Evolutionary conservation across 2,888 invertebrate genomes (phyloP).

Genomic region (Pterostichus madidus): DNA sequence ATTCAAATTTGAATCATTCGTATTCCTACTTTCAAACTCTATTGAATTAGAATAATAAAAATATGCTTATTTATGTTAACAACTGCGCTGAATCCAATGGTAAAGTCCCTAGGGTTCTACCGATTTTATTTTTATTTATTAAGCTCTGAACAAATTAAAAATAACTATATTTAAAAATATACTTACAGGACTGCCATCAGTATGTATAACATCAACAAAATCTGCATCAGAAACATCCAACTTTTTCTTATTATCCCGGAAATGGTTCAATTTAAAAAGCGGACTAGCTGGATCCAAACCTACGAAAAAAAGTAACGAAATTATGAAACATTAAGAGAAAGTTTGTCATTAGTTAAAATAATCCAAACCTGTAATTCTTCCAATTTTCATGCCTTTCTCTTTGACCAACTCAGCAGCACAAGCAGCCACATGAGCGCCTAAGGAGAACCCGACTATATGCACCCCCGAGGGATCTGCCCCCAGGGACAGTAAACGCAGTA

Average conservation of each 20-base stretch:
- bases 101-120: too few species aligned
- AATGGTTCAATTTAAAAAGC: conserved; percentile 81
- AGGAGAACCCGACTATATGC: conserved; percentile 81
- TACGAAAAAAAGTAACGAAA: conserved; percentile 71
- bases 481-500: conserved; percentile 77
- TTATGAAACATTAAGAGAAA: too few species aligned
- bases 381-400: conserved; percentile 76
- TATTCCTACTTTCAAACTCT: too few species aligned
- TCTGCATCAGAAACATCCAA: conserved; percentile 82
- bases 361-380: conserved; percentile 79
- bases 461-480: conserved; percentile 77
- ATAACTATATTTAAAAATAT: neutral
- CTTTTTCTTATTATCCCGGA: conserved; percentile 79
- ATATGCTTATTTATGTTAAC: too few species aligned
- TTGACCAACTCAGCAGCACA: conserved; percentile 80
- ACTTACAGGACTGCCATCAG: conserved; percentile 80
- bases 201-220: conserved; percentile 85
- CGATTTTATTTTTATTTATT: too few species aligned
- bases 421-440: conserved; percentile 82
- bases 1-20: too few species aligned
- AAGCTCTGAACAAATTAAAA: too few species aligned
- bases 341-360: neutral
- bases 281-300: conserved; percentile 93
- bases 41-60: too few species aligned
- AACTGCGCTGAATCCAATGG: too few species aligned